Conservation (phyloP, 2,113 vertebrate species). For the Gymnorhina tibicen region DNA sequence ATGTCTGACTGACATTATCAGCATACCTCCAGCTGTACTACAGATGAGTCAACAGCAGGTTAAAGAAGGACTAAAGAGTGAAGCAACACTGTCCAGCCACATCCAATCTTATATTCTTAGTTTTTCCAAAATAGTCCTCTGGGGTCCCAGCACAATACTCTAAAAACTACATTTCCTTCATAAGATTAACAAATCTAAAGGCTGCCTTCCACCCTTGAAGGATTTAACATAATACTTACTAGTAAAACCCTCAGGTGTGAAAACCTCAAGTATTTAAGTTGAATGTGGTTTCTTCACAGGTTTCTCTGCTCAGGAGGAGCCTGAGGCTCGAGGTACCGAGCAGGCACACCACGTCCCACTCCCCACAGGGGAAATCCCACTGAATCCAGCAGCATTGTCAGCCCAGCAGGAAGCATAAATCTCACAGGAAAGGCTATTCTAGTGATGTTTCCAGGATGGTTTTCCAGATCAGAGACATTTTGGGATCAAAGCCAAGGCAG, state of each 20-base stretch:
- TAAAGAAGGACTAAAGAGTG: neutral
- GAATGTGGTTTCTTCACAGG: neutral
- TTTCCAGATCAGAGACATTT: neutral
- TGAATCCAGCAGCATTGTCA: neutral
- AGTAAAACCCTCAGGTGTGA: neutral
- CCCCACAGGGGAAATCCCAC: neutral
- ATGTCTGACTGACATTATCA: neutral
- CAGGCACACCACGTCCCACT: neutral
- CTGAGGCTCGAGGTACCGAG: accelerated
- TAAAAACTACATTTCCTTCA: neutral
- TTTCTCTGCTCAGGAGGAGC: neutral
- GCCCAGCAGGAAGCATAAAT: neutral
- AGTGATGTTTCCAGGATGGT: neutral
- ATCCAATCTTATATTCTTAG: neutral
- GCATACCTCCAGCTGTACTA: neutral
- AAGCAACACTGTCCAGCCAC: neutral
- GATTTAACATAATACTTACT: neutral
- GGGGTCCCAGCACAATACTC: neutral
- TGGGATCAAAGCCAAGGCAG: neutral
- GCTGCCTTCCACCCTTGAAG: neutral
- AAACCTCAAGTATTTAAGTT: neutral
- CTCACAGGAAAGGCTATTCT: conserved; percentile 17
- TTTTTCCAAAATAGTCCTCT: neutral
- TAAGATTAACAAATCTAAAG: neutral
- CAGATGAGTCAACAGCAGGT: neutral